Conservation (phyloP, 64 coral and sea anemone genomes). For the Astreopora myriophthalma region DNA sequence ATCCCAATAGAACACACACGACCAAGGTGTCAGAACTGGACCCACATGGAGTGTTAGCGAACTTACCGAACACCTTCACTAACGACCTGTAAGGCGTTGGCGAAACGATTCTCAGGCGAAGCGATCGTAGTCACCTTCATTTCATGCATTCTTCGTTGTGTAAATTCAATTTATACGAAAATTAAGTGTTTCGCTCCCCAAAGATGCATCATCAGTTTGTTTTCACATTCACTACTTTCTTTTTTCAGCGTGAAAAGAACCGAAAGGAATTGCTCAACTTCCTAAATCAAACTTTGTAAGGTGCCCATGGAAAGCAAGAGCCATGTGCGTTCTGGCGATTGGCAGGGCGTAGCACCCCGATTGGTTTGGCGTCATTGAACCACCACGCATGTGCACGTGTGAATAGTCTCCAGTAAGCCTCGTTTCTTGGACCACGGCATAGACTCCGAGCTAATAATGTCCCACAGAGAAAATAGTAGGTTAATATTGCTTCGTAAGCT, state of each 20-base stretch:
- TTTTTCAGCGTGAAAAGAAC: constrained; percentile 88
- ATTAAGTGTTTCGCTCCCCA: too few relatives aligned
- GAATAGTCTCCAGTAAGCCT: background rate
- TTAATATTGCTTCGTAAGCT: too few relatives aligned
- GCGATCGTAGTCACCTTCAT: background rate
- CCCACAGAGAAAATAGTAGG: too few relatives aligned
- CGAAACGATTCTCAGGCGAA: too few relatives aligned
- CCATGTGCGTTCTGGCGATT: background rate
- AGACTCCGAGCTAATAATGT: background rate
- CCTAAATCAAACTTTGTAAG: constrained; percentile 81
- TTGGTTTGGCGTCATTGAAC: too few relatives aligned
- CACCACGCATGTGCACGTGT: background rate
- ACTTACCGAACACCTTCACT: too few relatives aligned
- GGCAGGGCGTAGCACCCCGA: background rate
- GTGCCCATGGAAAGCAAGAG: background rate
- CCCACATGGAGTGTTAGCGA: too few relatives aligned
- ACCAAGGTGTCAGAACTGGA: too few relatives aligned
- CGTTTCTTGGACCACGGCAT: background rate
- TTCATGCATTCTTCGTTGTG: background rate
- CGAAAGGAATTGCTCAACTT: constrained; percentile 78
- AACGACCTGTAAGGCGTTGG: too few relatives aligned
- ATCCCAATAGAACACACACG: too few relatives aligned
- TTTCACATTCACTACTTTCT: background rate
- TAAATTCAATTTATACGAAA: background rate
- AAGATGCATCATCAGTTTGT: too few relatives aligned